These are phyloP conservation scores for Eleutherodactylus coqui DNA, from an alignment of 2,797 vertebrate species.

Conservation along the genomic window DNA sequence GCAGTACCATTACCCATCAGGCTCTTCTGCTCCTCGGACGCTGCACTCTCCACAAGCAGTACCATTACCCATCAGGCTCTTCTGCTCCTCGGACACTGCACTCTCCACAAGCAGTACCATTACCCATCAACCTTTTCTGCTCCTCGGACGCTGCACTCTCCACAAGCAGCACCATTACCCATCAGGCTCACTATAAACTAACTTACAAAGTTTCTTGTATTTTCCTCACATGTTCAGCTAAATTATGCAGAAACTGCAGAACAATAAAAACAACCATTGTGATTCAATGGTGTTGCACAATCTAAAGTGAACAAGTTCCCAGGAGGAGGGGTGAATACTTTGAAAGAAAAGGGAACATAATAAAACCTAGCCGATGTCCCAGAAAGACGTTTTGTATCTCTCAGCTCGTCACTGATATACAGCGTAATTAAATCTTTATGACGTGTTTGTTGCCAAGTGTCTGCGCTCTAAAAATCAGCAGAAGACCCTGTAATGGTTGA, in stretches of 20 bases:
- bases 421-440: not conserved
- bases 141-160: too few species aligned
- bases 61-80: too few species aligned
- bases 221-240: not conserved
- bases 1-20: too few species aligned
- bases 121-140: too few species aligned
- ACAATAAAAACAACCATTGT: not conserved
- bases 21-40: too few species aligned
- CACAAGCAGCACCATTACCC: too few species aligned
- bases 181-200: too few species aligned
- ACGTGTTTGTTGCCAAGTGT: not conserved
- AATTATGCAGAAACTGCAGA: not conserved
- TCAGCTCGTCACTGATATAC: not conserved
- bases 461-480: not conserved
- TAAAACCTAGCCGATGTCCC: constrained; percentile 9
- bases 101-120: too few species aligned
- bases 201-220: not conserved
- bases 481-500: not conserved
- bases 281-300: not conserved
- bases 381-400: not conserved
- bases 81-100: too few species aligned
- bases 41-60: too few species aligned
- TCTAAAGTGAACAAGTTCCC: not conserved
- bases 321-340: not conserved
- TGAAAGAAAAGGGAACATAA: constrained; percentile 2